A percentile compares a stretch with the other conserved stretches of the same genome.
These are phyloP conservation scores for Solenodon paradoxus DNA, from an alignment of 2,113 vertebrate genomes.

Conservation along the genomic window DNA sequence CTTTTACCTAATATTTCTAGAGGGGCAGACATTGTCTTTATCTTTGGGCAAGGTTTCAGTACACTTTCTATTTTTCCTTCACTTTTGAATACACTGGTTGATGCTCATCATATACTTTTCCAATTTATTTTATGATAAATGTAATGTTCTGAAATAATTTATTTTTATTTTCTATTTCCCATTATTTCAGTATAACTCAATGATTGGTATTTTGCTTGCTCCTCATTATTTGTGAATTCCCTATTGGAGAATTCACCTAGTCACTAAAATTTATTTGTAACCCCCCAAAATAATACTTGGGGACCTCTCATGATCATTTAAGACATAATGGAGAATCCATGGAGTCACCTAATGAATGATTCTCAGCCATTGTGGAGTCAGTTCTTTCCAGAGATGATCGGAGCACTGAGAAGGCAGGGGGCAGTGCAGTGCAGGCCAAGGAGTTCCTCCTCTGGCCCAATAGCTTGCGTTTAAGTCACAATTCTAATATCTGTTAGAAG, in stretches of 20 bases:
- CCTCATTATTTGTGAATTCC: neutral
- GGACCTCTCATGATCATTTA: neutral
- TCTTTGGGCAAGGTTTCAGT: neutral
- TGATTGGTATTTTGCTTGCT: neutral
- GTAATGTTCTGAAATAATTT: neutral
- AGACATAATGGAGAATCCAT: neutral
- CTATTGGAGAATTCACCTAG: neutral
- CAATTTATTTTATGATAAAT: neutral
- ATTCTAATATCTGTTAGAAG: neutral
- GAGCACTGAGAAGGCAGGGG: fast-evolving
- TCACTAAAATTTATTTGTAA: neutral
- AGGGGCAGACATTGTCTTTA: neutral
- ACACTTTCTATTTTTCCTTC: neutral
- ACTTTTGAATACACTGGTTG: neutral
- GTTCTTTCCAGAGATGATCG: too few relatives aligned
- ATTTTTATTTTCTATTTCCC: neutral
- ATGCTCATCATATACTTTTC: neutral
- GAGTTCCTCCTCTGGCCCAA: neutral
- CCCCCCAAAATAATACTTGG: neutral
- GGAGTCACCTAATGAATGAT: neutral
- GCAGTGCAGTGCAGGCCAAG: neutral
- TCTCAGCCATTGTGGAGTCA: neutral
- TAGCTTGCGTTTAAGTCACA: neutral
- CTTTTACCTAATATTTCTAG: neutral
- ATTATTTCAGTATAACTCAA: neutral